Evolutionary conservation across 1,140 invertebrate species (phyloP), one percentile per base, ranked within the genome.

Genomic region (Dinoponera quadriceps): DNA sequence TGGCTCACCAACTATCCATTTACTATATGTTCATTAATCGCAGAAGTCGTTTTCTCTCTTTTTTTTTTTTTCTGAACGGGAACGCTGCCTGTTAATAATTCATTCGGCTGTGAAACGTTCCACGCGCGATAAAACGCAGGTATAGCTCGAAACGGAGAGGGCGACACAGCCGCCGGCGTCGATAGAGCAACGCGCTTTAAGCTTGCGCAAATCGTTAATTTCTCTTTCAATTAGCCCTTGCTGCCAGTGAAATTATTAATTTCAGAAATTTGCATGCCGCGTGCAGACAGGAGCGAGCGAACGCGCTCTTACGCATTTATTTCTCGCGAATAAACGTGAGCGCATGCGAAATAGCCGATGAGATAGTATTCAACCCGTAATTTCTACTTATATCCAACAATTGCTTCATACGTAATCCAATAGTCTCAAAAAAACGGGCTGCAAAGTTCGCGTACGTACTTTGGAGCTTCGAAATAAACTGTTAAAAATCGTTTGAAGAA

Each of bases 211-310:
- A 51, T 71, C 68, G 55, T 71, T 68, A 71, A 57, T 74, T 49
- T 73, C 38, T 27, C 25, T 44, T 74, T 74, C 38, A 74, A 60
- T 62, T 60, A 74, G 22, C 57, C 59, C 33, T 20, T 60, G 25
- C 29, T 20, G 51, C 33, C 54, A 18, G 72, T 3, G 13, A 74
- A 74, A 62, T 74, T 60, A 74, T 62, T 74, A 60, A 74, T 18
- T 5, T 20, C 5, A 16, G 11, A 60, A 74, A 73, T 73, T 73
- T 73, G 54, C 29, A 73, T 48, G 44, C 27, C 44, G 27, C 22
- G 4, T 0, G 38, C 3, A 44, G 38, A 44, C 4, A 9, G 11
- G 38, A 9, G 38, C 38, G 9, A 44, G n/a, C 71, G 44, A 38
- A 69, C 25, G 44, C 25, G 66, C n/a, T n/a, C 25, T 51, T 51